phyloP scores from a whole-genome alignment of 2,113 vertebrate genomes.

The Columbina picui region DNA sequence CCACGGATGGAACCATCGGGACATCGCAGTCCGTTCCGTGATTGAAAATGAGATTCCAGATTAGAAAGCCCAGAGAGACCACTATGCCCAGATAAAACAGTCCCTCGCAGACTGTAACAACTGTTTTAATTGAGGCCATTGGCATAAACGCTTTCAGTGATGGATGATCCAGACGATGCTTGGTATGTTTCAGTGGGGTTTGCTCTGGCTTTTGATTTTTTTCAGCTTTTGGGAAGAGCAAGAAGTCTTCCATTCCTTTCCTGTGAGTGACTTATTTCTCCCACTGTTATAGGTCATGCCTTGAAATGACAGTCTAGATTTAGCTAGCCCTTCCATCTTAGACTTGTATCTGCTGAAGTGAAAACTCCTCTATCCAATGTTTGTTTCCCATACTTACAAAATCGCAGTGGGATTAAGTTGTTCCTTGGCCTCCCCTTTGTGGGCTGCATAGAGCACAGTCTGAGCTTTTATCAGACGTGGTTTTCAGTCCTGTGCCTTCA shows the following conservation, averaged over 20 bases:
- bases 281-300: not conserved
- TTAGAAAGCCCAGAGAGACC: conserved; percentile 12
- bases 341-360: not conserved
- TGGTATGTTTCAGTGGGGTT: not conserved
- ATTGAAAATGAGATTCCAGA: conserved; percentile 21
- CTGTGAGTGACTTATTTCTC: not conserved
- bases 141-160: not conserved
- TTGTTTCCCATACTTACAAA: not conserved
- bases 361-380: not conserved
- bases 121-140: not conserved
- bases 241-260: not conserved
- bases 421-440: not conserved
- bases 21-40: not conserved
- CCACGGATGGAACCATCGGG: not conserved
- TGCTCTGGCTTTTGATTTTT: not conserved
- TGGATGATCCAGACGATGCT: not conserved
- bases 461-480: not conserved
- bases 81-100: conserved; percentile 22
- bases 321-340: not conserved
- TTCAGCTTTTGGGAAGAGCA: not conserved
- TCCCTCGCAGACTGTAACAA: not conserved
- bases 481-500: not conserved
- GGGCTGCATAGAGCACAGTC: not conserved
- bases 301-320: not conserved
- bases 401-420: not conserved